These are phyloP conservation scores for Psix sp. DNA, from an alignment of 1,140 invertebrate species.

Conservation along the genomic window DNA sequence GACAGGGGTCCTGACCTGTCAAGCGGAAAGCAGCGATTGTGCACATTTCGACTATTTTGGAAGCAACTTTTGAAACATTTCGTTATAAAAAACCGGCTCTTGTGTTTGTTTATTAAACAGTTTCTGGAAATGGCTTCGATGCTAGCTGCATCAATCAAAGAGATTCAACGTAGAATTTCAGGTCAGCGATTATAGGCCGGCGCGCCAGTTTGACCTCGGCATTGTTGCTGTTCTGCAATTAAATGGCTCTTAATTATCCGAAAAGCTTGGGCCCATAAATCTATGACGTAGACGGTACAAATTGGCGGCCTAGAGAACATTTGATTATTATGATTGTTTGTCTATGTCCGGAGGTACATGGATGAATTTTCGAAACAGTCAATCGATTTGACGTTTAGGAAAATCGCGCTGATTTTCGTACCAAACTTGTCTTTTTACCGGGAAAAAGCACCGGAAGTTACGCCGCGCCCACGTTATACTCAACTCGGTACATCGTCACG, in stretches of 20 bases:
- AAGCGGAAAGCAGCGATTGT: slow-evolving; percentile 26
- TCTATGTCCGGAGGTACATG: slow-evolving; percentile 33
- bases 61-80: too few relatives aligned
- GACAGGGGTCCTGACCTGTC: slow-evolving; percentile 24
- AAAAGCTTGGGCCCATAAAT: slow-evolving; percentile 31
- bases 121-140: too few relatives aligned
- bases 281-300: slow-evolving; percentile 36
- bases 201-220: not conserved
- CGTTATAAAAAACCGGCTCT: too few relatives aligned
- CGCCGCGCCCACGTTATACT: slow-evolving; percentile 47
- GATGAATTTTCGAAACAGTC: not conserved
- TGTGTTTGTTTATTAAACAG: too few relatives aligned
- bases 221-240: slow-evolving; percentile 19
- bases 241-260: slow-evolving; percentile 43
- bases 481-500: slow-evolving; percentile 41
- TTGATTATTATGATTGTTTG: slow-evolving; percentile 55
- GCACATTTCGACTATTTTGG: too few relatives aligned
- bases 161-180: too few relatives aligned
- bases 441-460: slow-evolving; percentile 54
- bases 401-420: slow-evolving; percentile 16
- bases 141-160: too few relatives aligned
- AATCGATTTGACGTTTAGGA: slow-evolving; percentile 28
- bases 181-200: too few relatives aligned
- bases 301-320: slow-evolving; percentile 31
- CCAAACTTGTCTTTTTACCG: too few relatives aligned